phyloP scores from a whole-genome alignment of 2,888 invertebrate species.

The Leptopilina drosophilae region DNA sequence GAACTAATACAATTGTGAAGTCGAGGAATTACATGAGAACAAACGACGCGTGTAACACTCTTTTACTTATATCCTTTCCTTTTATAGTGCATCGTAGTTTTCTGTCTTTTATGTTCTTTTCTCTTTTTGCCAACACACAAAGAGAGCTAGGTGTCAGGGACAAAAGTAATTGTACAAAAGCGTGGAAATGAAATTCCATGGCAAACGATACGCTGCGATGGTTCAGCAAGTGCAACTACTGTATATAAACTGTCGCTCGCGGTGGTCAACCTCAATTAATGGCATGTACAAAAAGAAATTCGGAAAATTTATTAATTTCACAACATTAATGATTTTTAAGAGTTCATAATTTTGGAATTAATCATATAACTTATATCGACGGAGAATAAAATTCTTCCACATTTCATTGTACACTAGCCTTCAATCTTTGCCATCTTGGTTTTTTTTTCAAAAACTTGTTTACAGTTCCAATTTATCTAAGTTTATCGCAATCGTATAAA shows the following conservation, averaged over 20 bases:
- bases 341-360: too few relatives aligned
- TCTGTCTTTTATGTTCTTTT: background rate
- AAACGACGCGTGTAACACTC: constrained; percentile 35
- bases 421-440: too few relatives aligned
- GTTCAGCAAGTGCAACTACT: constrained; percentile 35
- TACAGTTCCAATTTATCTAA: too few relatives aligned
- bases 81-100: constrained; percentile 3
- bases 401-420: too few relatives aligned
- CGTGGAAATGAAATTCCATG: constrained; percentile 38
- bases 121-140: background rate
- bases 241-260: constrained; percentile 21
- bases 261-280: constrained; percentile 33
- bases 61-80: constrained; percentile 15
- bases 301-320: too few relatives aligned
- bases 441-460: too few relatives aligned
- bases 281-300: constrained; percentile 12
- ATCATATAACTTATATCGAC: too few relatives aligned
- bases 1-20: background rate
- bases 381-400: too few relatives aligned
- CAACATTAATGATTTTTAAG: too few relatives aligned
- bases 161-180: constrained; percentile 35
- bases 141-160: constrained; percentile 27
- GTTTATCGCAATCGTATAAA: too few relatives aligned
- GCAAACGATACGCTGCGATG: constrained; percentile 35
- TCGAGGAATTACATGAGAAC: constrained; percentile 13